phyloP scores from a whole-genome alignment of 1,140 invertebrate genomes.

The Drosophila lacteicornis region DNA sequence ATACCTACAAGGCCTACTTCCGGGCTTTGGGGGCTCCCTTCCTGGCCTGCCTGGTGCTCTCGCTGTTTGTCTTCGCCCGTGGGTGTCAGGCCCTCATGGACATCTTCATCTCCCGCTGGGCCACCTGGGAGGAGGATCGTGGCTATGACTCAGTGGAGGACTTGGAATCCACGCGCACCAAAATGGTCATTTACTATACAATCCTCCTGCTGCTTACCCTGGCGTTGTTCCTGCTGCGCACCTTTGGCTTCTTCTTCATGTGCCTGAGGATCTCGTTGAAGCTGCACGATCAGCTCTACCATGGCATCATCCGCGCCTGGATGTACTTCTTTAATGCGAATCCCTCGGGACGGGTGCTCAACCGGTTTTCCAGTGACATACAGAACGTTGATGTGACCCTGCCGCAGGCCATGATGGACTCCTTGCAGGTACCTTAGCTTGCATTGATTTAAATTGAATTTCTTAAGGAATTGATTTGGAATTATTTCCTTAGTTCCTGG shows the following conservation, averaged over 20 bases:
- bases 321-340: slow-evolving; percentile 97
- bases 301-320: slow-evolving; percentile 90
- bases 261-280: slow-evolving; percentile 92
- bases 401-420: slow-evolving; percentile 90
- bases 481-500: slow-evolving; percentile 85
- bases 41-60: slow-evolving; percentile 86
- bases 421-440: slow-evolving; percentile 86
- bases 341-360: slow-evolving; percentile 91
- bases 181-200: slow-evolving; percentile 61
- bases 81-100: slow-evolving; percentile 89
- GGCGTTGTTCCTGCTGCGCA: slow-evolving; percentile 85
- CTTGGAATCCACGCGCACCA: slow-evolving; percentile 27
- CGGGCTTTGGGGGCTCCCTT: slow-evolving; percentile 88
- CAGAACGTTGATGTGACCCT: slow-evolving; percentile 93
- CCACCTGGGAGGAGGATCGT: slow-evolving; percentile 67
- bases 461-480: background rate
- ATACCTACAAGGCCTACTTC: slow-evolving; percentile 90
- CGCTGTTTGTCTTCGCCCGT: slow-evolving; percentile 89
- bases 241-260: slow-evolving; percentile 90
- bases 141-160: slow-evolving; percentile 28
- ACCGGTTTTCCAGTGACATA: slow-evolving; percentile 94
- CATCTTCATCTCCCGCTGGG: slow-evolving; percentile 91
- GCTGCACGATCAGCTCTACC: slow-evolving; percentile 94
- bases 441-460: too few species aligned
- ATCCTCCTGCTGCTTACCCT: slow-evolving; percentile 54